Conservation (phyloP, 2,113 vertebrate genomes). For the Vidua macroura region DNA sequence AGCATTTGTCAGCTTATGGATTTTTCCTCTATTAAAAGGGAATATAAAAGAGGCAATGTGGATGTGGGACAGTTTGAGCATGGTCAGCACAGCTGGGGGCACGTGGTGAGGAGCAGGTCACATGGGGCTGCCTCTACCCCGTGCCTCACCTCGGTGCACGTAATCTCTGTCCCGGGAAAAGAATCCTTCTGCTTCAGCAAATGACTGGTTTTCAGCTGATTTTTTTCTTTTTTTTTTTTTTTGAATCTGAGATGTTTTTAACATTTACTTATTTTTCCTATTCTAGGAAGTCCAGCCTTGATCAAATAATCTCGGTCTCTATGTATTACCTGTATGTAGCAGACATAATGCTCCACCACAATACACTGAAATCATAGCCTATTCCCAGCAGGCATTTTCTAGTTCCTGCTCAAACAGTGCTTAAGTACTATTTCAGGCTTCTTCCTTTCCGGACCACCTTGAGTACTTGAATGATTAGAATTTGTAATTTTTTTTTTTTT, state of each 20-base stretch:
- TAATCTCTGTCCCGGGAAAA: not conserved
- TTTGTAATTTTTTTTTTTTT: not conserved
- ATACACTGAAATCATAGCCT: not conserved
- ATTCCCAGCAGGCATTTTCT: not conserved
- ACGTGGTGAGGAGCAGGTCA: accelerated
- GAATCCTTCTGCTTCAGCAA: not conserved
- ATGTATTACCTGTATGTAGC: not conserved
- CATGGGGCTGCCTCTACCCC: accelerated
- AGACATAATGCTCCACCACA: not conserved
- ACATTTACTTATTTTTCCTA: not conserved
- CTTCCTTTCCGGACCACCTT: not conserved
- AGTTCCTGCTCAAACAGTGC: not conserved
- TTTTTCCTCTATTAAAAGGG: not conserved
- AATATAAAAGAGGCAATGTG: not conserved
- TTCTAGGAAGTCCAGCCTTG: not conserved
- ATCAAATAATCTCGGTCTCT: not conserved
- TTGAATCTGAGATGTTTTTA: not conserved
- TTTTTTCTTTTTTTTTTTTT: too few relatives aligned
- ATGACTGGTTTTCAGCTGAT: not conserved
- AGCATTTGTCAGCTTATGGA: not conserved
- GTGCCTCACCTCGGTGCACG: accelerated
- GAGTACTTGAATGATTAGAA: not conserved
- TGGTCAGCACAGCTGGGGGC: not conserved
- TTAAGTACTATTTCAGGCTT: not conserved
- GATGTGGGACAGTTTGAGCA: not conserved